These are phyloP conservation scores for Drosophila limbata DNA, from an alignment of 2,888 invertebrate species.

Conservation along the genomic window DNA sequence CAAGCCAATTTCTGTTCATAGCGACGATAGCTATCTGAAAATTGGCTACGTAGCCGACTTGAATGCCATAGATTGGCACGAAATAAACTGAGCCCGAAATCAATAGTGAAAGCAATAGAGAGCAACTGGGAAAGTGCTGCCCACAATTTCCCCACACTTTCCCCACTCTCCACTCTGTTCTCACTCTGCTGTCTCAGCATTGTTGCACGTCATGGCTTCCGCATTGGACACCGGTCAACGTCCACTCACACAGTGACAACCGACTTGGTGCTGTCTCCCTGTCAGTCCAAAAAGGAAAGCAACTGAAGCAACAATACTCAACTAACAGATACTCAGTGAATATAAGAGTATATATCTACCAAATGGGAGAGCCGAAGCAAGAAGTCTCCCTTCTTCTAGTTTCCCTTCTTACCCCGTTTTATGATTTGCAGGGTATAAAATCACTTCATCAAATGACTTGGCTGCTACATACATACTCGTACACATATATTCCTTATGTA, in stretches of 20 bases:
- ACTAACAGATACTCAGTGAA: slow-evolving; percentile 9
- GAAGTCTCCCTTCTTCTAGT: neutral
- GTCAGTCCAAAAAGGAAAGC: slow-evolving; percentile 44
- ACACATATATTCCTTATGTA: slow-evolving; percentile 4
- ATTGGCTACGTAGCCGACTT: slow-evolving; percentile 73
- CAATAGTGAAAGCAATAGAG: slow-evolving; percentile 38
- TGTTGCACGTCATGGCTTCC: slow-evolving; percentile 66
- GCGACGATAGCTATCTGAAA: slow-evolving; percentile 51
- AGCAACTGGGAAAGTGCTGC: slow-evolving; percentile 4
- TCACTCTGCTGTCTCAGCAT: slow-evolving; percentile 68
- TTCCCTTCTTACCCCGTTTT: neutral
- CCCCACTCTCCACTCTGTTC: neutral
- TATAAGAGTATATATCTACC: neutral
- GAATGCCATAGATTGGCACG: slow-evolving; percentile 62
- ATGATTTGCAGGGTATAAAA: slow-evolving; percentile 22
- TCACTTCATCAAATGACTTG: slow-evolving; percentile 61
- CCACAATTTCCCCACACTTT: neutral
- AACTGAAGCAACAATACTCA: neutral
- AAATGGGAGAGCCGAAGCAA: neutral
- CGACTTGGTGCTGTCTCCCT: slow-evolving; percentile 31
- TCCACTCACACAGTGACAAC: slow-evolving; percentile 34
- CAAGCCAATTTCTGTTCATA: slow-evolving; percentile 42
- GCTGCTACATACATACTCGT: slow-evolving; percentile 18
- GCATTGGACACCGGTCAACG: slow-evolving; percentile 59
- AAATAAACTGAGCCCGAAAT: slow-evolving; percentile 62